phyloP scores from a whole-genome alignment of 2,888 invertebrate genomes.

The Thalpophila matura region DNA sequence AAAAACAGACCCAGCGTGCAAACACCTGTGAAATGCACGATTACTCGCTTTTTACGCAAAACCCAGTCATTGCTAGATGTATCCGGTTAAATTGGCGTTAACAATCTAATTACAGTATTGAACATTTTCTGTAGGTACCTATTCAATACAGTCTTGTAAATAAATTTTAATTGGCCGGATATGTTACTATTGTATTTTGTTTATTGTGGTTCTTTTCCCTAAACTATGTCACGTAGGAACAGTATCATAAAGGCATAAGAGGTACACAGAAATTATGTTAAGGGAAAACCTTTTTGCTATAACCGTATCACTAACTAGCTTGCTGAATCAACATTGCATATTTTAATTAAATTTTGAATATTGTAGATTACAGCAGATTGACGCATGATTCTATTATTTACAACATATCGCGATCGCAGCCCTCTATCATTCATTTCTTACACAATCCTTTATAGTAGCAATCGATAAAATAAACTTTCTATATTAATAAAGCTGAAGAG shows the following conservation, averaged over 20 bases:
- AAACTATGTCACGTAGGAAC: not conserved
- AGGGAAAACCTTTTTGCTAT: too few species aligned
- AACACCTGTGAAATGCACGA: constrained; percentile 44
- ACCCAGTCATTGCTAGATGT: constrained; percentile 13
- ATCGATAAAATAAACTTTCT: too few species aligned
- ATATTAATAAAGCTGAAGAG: too few species aligned
- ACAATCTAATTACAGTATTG: constrained; percentile 9
- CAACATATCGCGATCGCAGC: too few species aligned
- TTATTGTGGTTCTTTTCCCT: not conserved
- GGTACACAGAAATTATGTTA: not conserved
- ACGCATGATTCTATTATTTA: too few species aligned
- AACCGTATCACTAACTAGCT: too few species aligned
- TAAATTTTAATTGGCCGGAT: not conserved
- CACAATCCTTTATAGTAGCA: too few species aligned
- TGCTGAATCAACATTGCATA: too few species aligned
- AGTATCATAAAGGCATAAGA: not conserved
- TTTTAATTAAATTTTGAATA: too few species aligned
- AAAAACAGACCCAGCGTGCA: constrained; percentile 23
- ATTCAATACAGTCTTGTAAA: not conserved
- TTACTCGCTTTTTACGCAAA: constrained; percentile 40
- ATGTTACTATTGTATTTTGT: not conserved
- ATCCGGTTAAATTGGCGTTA: constrained; percentile 20
- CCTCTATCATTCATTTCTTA: too few species aligned
- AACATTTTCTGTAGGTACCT: not conserved
- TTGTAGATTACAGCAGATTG: too few species aligned